Evolutionary conservation across 2,888 invertebrate genomes (phyloP).

Genomic region (Biston stratarius): DNA sequence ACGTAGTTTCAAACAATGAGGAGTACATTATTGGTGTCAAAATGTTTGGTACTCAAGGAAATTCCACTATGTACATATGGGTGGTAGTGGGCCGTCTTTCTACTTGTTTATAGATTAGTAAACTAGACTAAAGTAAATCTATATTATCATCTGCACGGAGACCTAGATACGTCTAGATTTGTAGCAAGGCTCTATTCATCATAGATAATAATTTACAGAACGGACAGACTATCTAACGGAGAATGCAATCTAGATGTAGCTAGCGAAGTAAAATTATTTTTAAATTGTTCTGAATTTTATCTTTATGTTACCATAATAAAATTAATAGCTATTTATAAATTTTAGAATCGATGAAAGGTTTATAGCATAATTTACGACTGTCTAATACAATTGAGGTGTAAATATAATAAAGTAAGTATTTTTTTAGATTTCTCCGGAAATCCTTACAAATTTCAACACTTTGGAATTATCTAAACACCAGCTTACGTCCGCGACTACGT

Average conservation of each 20-base stretch:
- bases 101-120: not conserved
- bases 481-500: too few relatives aligned
- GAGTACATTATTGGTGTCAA: too few relatives aligned
- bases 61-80: not conserved
- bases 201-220: not conserved
- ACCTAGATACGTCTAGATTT: not conserved
- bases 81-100: too few relatives aligned
- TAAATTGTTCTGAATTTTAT: too few relatives aligned
- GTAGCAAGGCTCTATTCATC: not conserved
- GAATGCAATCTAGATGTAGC: not conserved
- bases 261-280: not conserved
- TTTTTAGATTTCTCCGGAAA: conserved; percentile 18
- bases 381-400: not conserved
- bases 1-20: too few relatives aligned
- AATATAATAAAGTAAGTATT: conserved; percentile 6
- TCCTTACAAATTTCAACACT: conserved; percentile 4
- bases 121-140: not conserved
- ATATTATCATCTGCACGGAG: not conserved
- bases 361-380: conserved; percentile 13
- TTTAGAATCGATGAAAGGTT: conserved; percentile 4
- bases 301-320: not conserved
- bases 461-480: too few relatives aligned
- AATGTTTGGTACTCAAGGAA: too few relatives aligned
- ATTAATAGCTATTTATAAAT: not conserved
- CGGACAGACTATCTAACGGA: conserved; percentile 36